Percentiles rank a stretch among this genome's conserved stretches.
phyloP scores from a whole-genome alignment of 1,140 invertebrate species.

The Conus ventricosus region DNA sequence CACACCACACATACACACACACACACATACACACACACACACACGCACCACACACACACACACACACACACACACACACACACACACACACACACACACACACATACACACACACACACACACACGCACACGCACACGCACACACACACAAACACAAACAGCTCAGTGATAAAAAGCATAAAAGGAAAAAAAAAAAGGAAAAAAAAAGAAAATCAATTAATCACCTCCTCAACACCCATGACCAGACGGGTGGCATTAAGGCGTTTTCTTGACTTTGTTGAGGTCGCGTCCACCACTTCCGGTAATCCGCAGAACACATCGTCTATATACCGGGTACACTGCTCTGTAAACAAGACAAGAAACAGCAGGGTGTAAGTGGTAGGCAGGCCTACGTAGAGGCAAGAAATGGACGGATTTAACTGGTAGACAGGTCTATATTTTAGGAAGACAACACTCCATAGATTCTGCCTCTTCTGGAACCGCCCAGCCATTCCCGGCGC shows the following conservation, averaged over 20 bases:
- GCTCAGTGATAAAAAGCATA: neutral
- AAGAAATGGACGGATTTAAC: neutral
- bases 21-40: neutral
- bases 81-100: neutral
- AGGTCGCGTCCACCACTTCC: neutral
- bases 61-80: neutral
- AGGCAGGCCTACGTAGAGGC: neutral
- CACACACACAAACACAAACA: neutral
- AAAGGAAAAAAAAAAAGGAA: too few species aligned
- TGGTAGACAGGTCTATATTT: neutral
- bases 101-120: neutral
- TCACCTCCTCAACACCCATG: neutral
- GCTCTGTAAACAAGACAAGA: neutral
- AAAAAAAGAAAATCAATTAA: neutral
- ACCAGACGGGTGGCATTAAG: neutral
- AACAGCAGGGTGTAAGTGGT: neutral
- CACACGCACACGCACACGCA: neutral
- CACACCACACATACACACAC: conserved; percentile 15
- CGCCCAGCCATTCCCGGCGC: too few species aligned
- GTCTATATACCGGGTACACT: neutral
- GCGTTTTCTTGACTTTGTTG: neutral
- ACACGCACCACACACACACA: neutral
- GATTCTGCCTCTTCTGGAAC: neutral
- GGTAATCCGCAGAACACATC: neutral
- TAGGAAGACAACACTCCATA: neutral